These are phyloP conservation scores for Ophion ellenae DNA, from an alignment of 2,888 invertebrate species.

Conservation along the genomic window DNA sequence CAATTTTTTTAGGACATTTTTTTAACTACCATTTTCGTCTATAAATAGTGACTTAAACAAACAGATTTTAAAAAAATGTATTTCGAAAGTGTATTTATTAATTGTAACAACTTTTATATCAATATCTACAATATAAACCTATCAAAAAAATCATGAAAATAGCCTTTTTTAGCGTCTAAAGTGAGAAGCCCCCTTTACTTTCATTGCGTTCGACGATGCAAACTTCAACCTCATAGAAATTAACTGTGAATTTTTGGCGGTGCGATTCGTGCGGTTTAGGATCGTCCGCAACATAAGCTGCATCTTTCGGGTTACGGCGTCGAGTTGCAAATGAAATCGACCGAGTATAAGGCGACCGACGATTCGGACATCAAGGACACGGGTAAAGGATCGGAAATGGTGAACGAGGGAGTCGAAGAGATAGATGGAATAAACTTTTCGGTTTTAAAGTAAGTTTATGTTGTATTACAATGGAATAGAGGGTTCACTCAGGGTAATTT, in stretches of 20 bases:
- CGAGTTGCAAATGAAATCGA: slow-evolving; percentile 98
- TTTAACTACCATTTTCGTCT: no score
- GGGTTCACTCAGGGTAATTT: background rate
- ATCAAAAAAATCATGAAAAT: no score
- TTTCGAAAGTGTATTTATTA: no score
- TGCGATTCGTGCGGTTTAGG: slow-evolving; percentile 73
- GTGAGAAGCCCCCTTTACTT: no score
- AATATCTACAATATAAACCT: no score
- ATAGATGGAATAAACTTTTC: slow-evolving; percentile 96
- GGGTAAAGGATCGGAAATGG: slow-evolving; percentile 84
- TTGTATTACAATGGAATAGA: slow-evolving; percentile 53
- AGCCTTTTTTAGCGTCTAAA: no score
- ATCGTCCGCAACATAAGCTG: slow-evolving; percentile 85
- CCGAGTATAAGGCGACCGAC: slow-evolving; percentile 99
- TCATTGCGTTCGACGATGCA: no score
- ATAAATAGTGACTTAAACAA: no score
- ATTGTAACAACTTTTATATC: no score
- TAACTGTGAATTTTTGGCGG: background rate
- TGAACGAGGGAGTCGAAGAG: slow-evolving; percentile 87
- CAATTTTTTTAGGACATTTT: no score
- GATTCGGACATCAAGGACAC: slow-evolving; percentile 91
- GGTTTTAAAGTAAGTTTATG: slow-evolving; percentile 89
- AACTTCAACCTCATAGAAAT: background rate
- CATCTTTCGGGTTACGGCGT: slow-evolving; percentile 98
- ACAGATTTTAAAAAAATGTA: no score